Conservation (phyloP, 2,888 invertebrate genomes). For the Chelonus formosanus region DNA sequence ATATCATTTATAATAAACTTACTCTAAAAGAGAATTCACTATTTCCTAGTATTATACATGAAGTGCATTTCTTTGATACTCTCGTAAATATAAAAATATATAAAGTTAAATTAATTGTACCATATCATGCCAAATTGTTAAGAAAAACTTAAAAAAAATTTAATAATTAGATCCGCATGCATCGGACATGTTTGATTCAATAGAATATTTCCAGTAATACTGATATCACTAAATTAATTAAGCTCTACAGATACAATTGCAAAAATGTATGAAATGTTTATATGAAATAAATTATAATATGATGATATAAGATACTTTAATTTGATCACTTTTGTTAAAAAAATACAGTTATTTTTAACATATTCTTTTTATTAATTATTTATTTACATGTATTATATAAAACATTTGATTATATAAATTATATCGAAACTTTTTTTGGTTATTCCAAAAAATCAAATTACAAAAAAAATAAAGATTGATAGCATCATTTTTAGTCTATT, state of each 20-base stretch:
- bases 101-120: slow-evolving; percentile 43
- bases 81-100: slow-evolving; percentile 41
- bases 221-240: slow-evolving; percentile 53
- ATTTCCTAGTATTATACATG: slow-evolving; percentile 39
- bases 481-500: no score
- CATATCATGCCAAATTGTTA: slow-evolving; percentile 57
- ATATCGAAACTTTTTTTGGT: no score
- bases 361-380: slow-evolving; percentile 28
- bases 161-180: slow-evolving; percentile 49
- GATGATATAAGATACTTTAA: slow-evolving; percentile 38
- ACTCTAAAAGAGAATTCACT: slow-evolving; percentile 36
- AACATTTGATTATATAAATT: neutral
- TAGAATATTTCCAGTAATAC: slow-evolving; percentile 55
- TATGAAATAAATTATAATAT: slow-evolving; percentile 61
- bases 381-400: slow-evolving; percentile 39
- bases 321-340: neutral
- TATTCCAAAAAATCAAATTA: no score
- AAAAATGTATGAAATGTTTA: slow-evolving; percentile 63
- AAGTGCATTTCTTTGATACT: slow-evolving; percentile 44
- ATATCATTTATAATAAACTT: slow-evolving; percentile 42
- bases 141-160: slow-evolving; percentile 39
- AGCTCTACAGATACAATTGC: slow-evolving; percentile 50
- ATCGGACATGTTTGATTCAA: slow-evolving; percentile 54
- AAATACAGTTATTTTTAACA: slow-evolving; percentile 4
- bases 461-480: no score